Evolutionary conservation across 2,113 vertebrate genomes (phyloP), one percentile per base, ranked within the genome.

Genomic region (Hyperopisus bebe): DNA sequence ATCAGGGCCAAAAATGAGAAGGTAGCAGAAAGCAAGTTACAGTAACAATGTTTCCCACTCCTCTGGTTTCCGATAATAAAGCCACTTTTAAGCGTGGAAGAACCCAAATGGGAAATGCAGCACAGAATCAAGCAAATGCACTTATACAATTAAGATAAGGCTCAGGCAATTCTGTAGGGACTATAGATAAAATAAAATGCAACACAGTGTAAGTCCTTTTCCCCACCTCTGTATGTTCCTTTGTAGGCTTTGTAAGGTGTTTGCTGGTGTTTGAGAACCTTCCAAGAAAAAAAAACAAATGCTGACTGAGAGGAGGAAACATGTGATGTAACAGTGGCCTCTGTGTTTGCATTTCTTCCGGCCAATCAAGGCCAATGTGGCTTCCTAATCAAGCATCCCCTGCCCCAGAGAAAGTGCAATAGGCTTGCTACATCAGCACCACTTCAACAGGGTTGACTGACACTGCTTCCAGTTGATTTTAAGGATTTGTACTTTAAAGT

Each of bases 151-250:
- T 55, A 51, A 55, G 51, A 39, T 70, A 51, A 24, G 24, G 88
- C 44, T 27, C 13, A 17, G 24, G 13, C 21, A 48, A 3, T 88
- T 9, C 62, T 50, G 31, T 51, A 88, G 46, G 24, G 27, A 35
- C n/a, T 46, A 50, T 80, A 80, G 31, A 44, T n/a, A 89, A 62
- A 84, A 84, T 58, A 24, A 42, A 44, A 8, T 15, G 17, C 31
- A 44, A 15, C 31, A 21, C 39, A 24, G 50, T 44, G 10, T 82
- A 58, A n/a, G 39, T 51, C 17, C 1, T 47, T 27, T 27, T 55
- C 24, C 95, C 95, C 95, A 99, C 98, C 97, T 99, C 98, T 94
- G 98, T 99, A 93, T 98, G 98, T 94, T 99, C 98, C 92, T 98
- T 99, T 89, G 99, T 99, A 91, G 99, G 96, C 90, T 99, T 99